Conservation (phyloP, 2,888 invertebrate species). For the Luffia ferchaultella region DNA sequence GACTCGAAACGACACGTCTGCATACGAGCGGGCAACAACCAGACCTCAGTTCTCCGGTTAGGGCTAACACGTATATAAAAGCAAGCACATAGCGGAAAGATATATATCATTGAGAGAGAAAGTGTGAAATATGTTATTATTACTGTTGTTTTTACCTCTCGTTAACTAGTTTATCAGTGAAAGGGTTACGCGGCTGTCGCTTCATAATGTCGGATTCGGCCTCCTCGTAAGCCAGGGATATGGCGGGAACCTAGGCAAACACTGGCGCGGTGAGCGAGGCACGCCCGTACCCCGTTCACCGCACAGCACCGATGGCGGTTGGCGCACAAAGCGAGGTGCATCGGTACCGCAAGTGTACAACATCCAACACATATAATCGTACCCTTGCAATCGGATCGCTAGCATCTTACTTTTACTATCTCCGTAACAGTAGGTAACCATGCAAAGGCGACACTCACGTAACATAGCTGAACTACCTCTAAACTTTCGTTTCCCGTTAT, state of each 20-base stretch:
- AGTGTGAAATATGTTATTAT: slow-evolving; percentile 21
- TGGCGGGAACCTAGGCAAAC: slow-evolving; percentile 90
- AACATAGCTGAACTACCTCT: too few relatives aligned
- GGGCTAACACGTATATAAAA: slow-evolving; percentile 50
- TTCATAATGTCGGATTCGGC: slow-evolving; percentile 99
- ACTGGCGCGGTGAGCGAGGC: slow-evolving; percentile 58
- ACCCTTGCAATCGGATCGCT: slow-evolving; percentile 16
- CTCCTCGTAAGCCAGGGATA: slow-evolving; percentile 98
- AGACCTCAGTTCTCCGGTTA: slow-evolving; percentile 30
- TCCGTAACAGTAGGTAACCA: too few relatives aligned
- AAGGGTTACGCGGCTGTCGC: slow-evolving; percentile 96
- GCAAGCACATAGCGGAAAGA: slow-evolving; percentile 63
- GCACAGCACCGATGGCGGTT: slow-evolving; percentile 14
- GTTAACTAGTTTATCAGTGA: slow-evolving; percentile 97
- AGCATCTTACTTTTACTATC: background rate
- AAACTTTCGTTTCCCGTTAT: too few relatives aligned
- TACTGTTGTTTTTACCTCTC: slow-evolving; percentile 82
- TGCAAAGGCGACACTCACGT: too few relatives aligned
- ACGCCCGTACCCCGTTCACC: slow-evolving; percentile 11
- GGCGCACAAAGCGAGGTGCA: slow-evolving; percentile 35
- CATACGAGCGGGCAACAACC: slow-evolving; percentile 56
- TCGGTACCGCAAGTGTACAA: slow-evolving; percentile 49
- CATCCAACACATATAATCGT: slow-evolving; percentile 48
- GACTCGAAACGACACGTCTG: slow-evolving; percentile 36
- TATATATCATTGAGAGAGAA: slow-evolving; percentile 21